A percentile compares a stretch with the other conserved stretches of the same genome.
Evolutionary conservation across 2,888 invertebrate species (phyloP).

Genomic region (Tetanocera ferruginea): DNA sequence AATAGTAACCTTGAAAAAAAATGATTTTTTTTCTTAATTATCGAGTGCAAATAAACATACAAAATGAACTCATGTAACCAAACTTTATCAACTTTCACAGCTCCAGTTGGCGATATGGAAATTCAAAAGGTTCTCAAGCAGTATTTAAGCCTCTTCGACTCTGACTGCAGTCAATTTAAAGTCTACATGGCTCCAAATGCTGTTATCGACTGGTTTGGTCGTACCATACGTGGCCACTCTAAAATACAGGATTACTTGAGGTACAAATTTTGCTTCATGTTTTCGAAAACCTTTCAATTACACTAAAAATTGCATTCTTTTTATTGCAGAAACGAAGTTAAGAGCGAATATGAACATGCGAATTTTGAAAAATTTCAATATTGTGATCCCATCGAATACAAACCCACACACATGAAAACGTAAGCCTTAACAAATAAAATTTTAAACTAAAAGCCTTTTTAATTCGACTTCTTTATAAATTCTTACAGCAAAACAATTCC

Average conservation of each 20-base stretch:
- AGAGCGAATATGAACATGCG: conserved; percentile 56
- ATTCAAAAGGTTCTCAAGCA: conserved; percentile 47
- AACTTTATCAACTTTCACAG: no score
- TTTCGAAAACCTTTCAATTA: not conserved
- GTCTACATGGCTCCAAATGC: conserved; percentile 57
- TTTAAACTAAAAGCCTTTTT: not conserved
- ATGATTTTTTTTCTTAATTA: no score
- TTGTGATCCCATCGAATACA: conserved; percentile 57
- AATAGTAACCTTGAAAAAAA: no score
- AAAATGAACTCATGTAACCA: no score
- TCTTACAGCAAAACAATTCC: conserved; percentile 51
- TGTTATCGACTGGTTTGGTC: conserved; percentile 62
- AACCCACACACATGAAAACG: conserved; percentile 58
- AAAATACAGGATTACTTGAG: conserved; percentile 58
- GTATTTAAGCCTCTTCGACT: conserved; percentile 54
- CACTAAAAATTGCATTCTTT: not conserved
- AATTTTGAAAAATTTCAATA: conserved; percentile 51
- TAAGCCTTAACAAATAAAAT: conserved; percentile 44
- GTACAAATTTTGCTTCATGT: conserved; percentile 44
- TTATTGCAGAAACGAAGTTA: conserved; percentile 54
- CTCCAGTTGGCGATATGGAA: not conserved
- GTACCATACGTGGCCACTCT: conserved; percentile 55
- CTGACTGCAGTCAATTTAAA: conserved; percentile 51
- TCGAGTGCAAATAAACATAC: no score
- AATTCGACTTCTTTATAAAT: not conserved